A percentile compares a stretch with the other conserved stretches of the same genome.
phyloP scores from a whole-genome alignment of 2,113 vertebrate species.

The Peromyscus polionotus region DNA sequence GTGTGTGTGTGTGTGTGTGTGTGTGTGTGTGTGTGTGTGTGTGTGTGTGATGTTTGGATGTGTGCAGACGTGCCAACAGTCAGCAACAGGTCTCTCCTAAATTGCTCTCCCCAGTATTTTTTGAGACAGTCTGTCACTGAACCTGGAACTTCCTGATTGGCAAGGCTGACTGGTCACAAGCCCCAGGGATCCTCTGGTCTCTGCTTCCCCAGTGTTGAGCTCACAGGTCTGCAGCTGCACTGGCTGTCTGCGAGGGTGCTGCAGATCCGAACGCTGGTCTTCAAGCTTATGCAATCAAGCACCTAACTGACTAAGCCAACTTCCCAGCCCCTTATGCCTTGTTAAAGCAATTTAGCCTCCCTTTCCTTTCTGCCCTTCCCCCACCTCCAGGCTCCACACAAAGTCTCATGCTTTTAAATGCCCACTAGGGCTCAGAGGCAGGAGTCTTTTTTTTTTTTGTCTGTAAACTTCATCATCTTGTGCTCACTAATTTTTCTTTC shows the following conservation, averaged over 20 bases:
- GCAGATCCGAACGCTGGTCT: neutral
- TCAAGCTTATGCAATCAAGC: neutral
- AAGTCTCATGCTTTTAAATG: neutral
- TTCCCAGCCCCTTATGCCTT: neutral
- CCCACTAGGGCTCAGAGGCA: neutral
- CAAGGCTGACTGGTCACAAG: neutral
- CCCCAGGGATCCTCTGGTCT: neutral
- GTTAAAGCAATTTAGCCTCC: neutral
- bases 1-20: neutral
- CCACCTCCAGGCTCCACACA: neutral
- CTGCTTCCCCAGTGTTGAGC: neutral
- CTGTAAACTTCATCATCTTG: neutral
- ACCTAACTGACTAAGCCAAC: neutral
- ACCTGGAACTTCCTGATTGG: neutral
- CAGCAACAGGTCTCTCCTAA: neutral
- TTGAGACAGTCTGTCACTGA: too few species aligned
- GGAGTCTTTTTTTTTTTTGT: neutral
- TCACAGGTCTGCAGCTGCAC: neutral
- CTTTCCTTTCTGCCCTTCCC: neutral
- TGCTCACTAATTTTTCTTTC: slow-evolving; percentile 1
- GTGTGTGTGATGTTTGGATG: neutral
- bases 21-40: neutral
- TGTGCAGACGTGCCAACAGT: neutral
- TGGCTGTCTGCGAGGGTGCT: neutral
- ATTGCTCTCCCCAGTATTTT: neutral